Evolutionary conservation across 2,113 vertebrate genomes (phyloP), one percentile per base, ranked within the genome.

Genomic region (Campylomormyrus numenius): DNA sequence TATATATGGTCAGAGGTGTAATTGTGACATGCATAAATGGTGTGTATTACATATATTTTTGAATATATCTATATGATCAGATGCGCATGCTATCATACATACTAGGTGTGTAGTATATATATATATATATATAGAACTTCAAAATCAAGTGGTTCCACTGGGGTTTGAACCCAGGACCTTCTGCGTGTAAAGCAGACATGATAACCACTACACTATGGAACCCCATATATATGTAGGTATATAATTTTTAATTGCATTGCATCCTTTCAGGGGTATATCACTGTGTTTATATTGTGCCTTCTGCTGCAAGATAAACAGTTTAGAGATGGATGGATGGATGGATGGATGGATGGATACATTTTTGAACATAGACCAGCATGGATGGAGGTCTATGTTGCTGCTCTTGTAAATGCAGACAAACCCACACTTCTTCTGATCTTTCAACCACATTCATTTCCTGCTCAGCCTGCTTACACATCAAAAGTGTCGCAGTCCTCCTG

Each of bases 181-280:
- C 98, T 98, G 98, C 97, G 97, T 98, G 98, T 99, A 98, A 99
- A 98, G 97, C 98, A 98, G 98, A 99, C 96, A 97, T 99, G 97
- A 98, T 98, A 97, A 99, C 97, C 98, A 94, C 98, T 99, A 98
- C 98, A 99, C 97, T 97, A 99, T 97, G 97, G 97, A 98, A 97
- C 97, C 97, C 5, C 3, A 0, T 11, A 39, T 39, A 39, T 39
- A 39, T 62, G 9, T 27, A 8, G 27, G 4, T 27, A 27, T 66
- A 66, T n/a, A 3, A 66, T 66, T 10, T 66, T 27, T 27, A 66
- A 66, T 66, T 66, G n/a, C n/a, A 31, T n/a, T 27, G n/a, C 9
- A 66, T 27, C 24, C 21, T n/a, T 62, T 66, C 62, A 31, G 62
- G n/a, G n/a, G 62, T 27, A 9, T 27, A 31, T 66, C 8, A 3